Evolutionary conservation across 2,797 vertebrate genomes (phyloP).

Genomic region (Cuniculus paca): DNA sequence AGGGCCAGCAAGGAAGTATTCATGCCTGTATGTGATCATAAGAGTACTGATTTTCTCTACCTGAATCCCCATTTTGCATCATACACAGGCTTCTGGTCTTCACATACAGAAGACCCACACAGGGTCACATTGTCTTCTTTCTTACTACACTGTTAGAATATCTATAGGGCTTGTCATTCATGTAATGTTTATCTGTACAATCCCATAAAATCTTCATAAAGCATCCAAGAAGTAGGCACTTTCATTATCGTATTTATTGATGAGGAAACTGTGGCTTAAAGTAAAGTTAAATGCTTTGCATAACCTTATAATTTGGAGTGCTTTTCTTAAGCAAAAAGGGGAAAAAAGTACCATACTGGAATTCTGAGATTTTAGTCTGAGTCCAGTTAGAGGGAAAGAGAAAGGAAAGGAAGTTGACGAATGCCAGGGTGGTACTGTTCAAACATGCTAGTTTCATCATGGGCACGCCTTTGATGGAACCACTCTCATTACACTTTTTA

Average conservation of each 20-base stretch:
- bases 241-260: background rate
- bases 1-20: background rate
- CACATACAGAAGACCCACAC: background rate
- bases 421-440: background rate
- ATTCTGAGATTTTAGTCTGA: background rate
- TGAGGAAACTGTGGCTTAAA: background rate
- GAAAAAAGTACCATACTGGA: background rate
- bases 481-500: constrained; percentile 16
- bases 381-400: background rate
- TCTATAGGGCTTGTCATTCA: background rate
- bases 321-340: constrained; percentile 20
- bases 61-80: background rate
- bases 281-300: background rate
- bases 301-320: background rate
- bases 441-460: background rate
- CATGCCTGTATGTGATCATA: background rate
- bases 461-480: background rate
- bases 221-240: background rate
- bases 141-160: background rate
- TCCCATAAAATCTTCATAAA: background rate
- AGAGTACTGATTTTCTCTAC: background rate
- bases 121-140: background rate
- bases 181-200: background rate
- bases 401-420: background rate
- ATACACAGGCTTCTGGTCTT: background rate